Base-by-base conservation (phyloP, 2,797 vertebrate species). In the Hafferia zeledoni region DNA sequence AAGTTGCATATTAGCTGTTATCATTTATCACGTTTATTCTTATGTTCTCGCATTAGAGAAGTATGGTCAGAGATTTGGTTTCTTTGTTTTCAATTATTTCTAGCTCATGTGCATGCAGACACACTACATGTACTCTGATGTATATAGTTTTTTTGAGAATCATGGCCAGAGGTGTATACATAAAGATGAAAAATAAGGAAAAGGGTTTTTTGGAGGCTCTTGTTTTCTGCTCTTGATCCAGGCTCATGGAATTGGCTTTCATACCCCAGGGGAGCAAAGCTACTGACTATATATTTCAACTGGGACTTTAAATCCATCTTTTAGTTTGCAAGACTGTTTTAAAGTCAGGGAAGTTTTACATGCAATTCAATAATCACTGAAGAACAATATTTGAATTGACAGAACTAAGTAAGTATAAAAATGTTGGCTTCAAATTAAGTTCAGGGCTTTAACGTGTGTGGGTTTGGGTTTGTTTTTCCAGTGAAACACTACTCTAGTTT, bases 81-180 rank as follows among this genome's bases (percentile, higher is more conserved):
- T 59, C 7, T 86, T 77, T 25, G 2, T 63, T 81, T 78, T 60
- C 15, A 20, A 1, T 83, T 77, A 23, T 74, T 88, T 80, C 10
- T 53, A 8, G 9, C 37, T 72, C 39, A 30, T 11, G 9, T 37
- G 14, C 18, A 35, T 1, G 1, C 39, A 83, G n/a, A 41, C 37
- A 35, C 3, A 9, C 4, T 33, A 31, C 1, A 1, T 19, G 7
- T 47, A 20, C 14, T 33, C 17, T 52, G 10, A 4, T 6, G 0
- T 41, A 17, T n/a, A 3, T 60, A 46, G 18, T n/a, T 69, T 81
- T 83, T 59, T 44, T 31, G 16, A 61, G 7, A 81, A 30, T 31
- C 3, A 11, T 60, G 8, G 12, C n/a, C 9, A 61, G 41, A 82
- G 12, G 5, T 13, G 3, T 28, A 23, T 25, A 68, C 13, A 3